phyloP scores from a whole-genome alignment of 2,888 invertebrate species.

The Pammene fasciana region DNA sequence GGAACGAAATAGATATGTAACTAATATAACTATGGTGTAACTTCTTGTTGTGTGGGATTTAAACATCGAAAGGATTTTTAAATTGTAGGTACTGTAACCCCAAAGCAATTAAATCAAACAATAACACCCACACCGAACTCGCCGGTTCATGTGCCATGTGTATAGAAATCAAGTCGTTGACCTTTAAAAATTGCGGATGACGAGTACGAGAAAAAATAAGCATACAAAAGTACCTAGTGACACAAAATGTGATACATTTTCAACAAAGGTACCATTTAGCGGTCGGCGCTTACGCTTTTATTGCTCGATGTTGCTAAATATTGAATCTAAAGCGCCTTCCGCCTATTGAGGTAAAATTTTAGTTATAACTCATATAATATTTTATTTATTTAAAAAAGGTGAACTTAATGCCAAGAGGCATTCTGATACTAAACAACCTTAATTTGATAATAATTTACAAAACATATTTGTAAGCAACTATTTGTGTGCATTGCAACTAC shows the following conservation, averaged over 20 bases:
- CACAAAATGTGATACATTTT: slow-evolving; percentile 3
- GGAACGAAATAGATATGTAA: no score
- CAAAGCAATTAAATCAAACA: slow-evolving; percentile 60
- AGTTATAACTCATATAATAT: background rate
- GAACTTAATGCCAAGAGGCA: no score
- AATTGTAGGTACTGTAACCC: slow-evolving; percentile 45
- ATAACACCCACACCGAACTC: slow-evolving; percentile 63
- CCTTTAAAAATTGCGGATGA: slow-evolving; percentile 46
- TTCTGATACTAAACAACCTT: no score
- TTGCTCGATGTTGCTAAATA: no score
- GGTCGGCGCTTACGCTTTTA: no score
- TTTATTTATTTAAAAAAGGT: no score
- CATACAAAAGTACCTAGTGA: slow-evolving; percentile 19
- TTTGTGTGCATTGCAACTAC: background rate
- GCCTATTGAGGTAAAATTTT: slow-evolving; percentile 19
- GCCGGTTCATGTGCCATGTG: slow-evolving; percentile 44
- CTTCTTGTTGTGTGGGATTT: no score
- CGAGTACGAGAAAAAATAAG: slow-evolving; percentile 14
- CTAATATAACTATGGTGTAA: no score
- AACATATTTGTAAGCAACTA: background rate
- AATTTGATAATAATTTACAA: background rate
- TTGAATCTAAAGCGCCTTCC: no score
- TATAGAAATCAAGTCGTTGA: slow-evolving; percentile 55
- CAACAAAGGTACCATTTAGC: no score
- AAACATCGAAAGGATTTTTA: background rate